These are phyloP conservation scores for Phasianus colchicus DNA, from an alignment of 2,113 vertebrate species.

Conservation along the genomic window DNA sequence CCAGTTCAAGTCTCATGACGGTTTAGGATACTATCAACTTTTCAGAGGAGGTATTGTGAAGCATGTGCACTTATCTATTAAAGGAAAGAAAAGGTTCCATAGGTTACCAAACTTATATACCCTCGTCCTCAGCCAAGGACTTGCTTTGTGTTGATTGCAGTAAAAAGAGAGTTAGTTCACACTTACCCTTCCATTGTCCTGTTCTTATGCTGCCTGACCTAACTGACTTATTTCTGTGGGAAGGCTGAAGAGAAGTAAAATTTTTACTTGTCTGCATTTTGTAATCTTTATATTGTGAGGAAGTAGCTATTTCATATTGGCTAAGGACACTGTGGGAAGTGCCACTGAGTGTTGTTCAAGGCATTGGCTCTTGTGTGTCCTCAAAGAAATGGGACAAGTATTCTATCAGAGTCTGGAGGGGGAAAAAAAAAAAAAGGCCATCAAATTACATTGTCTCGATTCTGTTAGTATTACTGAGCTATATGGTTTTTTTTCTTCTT, in stretches of 20 bases:
- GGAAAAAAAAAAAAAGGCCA: neutral
- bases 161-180: neutral
- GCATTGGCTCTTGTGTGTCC: neutral
- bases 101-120: neutral
- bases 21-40: neutral
- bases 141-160: neutral
- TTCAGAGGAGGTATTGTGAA: neutral
- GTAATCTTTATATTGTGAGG: neutral
- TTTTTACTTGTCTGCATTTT: neutral
- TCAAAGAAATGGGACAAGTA: neutral
- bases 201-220: neutral
- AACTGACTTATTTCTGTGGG: neutral
- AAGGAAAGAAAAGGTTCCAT: neutral
- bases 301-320: neutral
- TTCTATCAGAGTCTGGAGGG: neutral
- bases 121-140: neutral
- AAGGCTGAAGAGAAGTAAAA: too few species aligned
- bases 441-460: neutral
- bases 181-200: fast-evolving
- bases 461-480: neutral
- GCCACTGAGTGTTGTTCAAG: neutral
- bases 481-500: neutral
- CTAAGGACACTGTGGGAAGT: neutral
- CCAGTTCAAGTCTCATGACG: neutral
- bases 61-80: neutral